Base-by-base conservation (phyloP, 2,888 invertebrate species). In the Leptothorax acervorum region DNA sequence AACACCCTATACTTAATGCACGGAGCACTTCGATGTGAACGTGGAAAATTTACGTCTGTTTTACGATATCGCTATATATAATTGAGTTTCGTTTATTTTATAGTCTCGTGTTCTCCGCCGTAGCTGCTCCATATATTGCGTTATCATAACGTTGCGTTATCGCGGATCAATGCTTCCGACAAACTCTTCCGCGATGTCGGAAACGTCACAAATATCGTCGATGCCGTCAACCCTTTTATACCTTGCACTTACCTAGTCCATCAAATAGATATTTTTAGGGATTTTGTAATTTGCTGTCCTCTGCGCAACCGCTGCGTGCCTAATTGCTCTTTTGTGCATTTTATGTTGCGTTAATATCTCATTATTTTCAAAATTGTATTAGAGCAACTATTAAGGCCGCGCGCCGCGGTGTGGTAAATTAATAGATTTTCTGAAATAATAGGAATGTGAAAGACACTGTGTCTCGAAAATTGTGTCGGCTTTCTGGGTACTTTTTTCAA, bases 1-100 rank as follows among this genome's bases (percentile, higher is more conserved):
- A 45, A 62, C 8, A 60, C n/a, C 12, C 65, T 53, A 23, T 39
- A n/a, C n/a, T n/a, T n/a, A 75, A 8, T n/a, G 45, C 18, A 42
- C 28, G 23, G 48, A 35, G 42, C 53, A 78, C 31, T 63, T 76
- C 57, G 48, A 55, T 76, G 74, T 55, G 8, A 84, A 53, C 73
- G 23, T 28, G 42, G 15, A 55, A 86, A 85, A 89, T 90, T 91
- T 89, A 89, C 82, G 73, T 76, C 57, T 60, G 83, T 88, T 92
- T 90, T 90, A 88, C 84, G 83, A 60, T 86, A 81, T 68, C 82
- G 45, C 31, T 53, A 60, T 82, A 87, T 85, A 68, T 87, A 84
- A 91, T 82, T 85, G 86, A 86, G 83, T 89, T 88, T 85, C 68
- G 68, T 76, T 85, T 74, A 86, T 83, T 91, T 88, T 89, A 86